Percentiles rank a stretch among this genome's conserved stretches.
Conservation (phyloP, 2,797 vertebrate genomes). For the Galago senegalensis region DNA sequence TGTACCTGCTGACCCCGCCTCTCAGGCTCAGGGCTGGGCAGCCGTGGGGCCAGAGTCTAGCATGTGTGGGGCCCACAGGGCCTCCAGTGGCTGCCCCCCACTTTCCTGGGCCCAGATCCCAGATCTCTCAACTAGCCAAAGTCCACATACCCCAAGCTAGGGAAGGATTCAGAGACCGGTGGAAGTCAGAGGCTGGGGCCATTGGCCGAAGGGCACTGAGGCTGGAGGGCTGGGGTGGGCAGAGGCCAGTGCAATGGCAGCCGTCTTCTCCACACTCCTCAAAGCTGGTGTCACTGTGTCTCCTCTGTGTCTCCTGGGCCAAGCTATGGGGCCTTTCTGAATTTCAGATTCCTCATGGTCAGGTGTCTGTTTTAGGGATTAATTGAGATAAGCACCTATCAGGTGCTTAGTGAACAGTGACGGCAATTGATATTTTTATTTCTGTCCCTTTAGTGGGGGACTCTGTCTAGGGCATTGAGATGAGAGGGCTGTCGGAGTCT, state of each 20-base stretch:
- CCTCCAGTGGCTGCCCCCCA: not conserved
- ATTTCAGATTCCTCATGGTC: not conserved
- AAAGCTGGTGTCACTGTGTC: not conserved
- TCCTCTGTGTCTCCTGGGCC: not conserved
- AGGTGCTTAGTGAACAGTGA: not conserved
- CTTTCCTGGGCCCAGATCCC: not conserved
- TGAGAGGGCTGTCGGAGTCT: not conserved
- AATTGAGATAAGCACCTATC: not conserved
- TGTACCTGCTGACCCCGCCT: not conserved
- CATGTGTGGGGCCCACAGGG: not conserved
- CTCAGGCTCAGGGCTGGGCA: not conserved
- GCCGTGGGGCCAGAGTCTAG: not conserved
- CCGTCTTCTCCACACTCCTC: not conserved
- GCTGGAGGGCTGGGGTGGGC: not conserved
- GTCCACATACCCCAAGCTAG: not conserved
- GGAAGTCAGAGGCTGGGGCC: not conserved
- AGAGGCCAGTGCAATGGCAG: not conserved
- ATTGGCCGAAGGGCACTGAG: not conserved
- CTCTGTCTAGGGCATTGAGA: not conserved
- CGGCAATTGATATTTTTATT: not conserved
- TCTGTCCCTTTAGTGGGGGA: not conserved
- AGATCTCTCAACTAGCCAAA: not conserved
- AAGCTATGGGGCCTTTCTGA: not conserved
- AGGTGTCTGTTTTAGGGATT: not conserved
- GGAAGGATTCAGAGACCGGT: not conserved